Percentiles rank a stretch among this genome's conserved stretches.
These are phyloP conservation scores for Calonectris borealis DNA, from an alignment of 2,113 vertebrate genomes.

Conservation along the genomic window DNA sequence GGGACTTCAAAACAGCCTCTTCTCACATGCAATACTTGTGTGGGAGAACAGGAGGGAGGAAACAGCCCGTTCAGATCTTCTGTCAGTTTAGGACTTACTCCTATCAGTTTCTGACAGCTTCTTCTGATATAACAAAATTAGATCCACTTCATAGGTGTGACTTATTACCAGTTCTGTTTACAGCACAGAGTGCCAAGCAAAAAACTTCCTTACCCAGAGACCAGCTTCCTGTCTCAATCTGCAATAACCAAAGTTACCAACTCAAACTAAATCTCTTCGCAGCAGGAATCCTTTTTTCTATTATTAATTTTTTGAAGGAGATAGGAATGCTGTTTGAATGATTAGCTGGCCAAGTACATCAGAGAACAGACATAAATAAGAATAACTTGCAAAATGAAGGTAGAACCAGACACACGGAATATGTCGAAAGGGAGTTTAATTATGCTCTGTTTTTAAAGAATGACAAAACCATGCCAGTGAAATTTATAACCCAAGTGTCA, in stretches of 20 bases:
- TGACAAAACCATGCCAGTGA: slow-evolving; percentile 44
- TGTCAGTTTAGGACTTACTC: background rate
- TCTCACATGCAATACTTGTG: background rate
- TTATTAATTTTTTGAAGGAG: slow-evolving; percentile 26
- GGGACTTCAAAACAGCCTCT: slow-evolving; percentile 25
- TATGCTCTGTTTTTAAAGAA: slow-evolving; percentile 25
- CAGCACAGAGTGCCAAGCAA: background rate
- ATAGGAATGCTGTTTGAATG: slow-evolving; percentile 45
- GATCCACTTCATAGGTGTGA: background rate
- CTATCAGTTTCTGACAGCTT: background rate
- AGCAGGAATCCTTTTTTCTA: background rate
- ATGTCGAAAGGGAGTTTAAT: background rate
- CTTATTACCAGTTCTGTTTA: background rate
- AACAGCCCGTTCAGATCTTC: background rate
- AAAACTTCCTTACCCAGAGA: background rate
- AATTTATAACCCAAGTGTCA: slow-evolving; percentile 49
- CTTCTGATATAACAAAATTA: background rate
- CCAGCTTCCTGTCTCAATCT: background rate
- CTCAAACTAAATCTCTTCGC: slow-evolving; percentile 13
- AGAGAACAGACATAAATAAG: slow-evolving; percentile 54
- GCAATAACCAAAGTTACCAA: background rate
- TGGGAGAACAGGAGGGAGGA: background rate
- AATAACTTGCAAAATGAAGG: slow-evolving; percentile 18
- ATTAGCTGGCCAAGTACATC: slow-evolving; percentile 47
- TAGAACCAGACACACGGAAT: background rate